Evolutionary conservation across 2,113 vertebrate genomes (phyloP).

Genomic region (Phaethornis superciliosus): DNA sequence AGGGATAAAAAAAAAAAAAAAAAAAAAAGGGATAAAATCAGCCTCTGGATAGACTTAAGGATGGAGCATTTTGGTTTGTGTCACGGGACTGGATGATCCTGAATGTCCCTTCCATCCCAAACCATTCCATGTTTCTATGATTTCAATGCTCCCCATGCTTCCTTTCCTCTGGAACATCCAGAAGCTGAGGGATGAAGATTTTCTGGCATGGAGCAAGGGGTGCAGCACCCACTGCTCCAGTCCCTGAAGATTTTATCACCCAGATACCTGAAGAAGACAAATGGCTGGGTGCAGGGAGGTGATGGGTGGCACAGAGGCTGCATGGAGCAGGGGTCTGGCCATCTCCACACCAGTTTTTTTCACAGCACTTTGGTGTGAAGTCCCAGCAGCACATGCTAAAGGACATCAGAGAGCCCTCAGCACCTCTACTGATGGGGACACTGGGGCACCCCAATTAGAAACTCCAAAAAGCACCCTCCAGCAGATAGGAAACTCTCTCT

Average conservation of each 20-base stretch:
- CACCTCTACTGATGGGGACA: not conserved
- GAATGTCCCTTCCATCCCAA: too few relatives aligned
- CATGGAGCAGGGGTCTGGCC: not conserved
- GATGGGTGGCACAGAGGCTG: not conserved
- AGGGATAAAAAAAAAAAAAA: not conserved
- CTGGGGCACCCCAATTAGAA: not conserved
- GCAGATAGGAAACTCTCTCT: fast-evolving
- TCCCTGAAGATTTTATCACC: not conserved
- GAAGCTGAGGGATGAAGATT: too few relatives aligned
- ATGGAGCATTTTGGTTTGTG: not conserved
- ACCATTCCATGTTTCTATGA: too few relatives aligned
- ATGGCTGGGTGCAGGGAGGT: not conserved
- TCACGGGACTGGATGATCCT: not conserved
- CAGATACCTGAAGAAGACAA: not conserved
- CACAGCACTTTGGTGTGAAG: fast-evolving
- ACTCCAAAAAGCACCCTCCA: not conserved
- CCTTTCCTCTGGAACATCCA: not conserved
- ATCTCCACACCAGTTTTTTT: not conserved
- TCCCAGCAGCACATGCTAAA: not conserved
- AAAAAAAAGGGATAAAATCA: not conserved
- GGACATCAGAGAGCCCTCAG: not conserved
- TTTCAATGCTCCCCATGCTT: fast-evolving
- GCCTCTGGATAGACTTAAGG: not conserved
- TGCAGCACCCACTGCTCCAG: not conserved
- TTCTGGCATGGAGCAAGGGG: too few relatives aligned